Evolutionary conservation across 1,140 invertebrate species (phyloP).

Genomic region (Tyrophagus putrescentiae): DNA sequence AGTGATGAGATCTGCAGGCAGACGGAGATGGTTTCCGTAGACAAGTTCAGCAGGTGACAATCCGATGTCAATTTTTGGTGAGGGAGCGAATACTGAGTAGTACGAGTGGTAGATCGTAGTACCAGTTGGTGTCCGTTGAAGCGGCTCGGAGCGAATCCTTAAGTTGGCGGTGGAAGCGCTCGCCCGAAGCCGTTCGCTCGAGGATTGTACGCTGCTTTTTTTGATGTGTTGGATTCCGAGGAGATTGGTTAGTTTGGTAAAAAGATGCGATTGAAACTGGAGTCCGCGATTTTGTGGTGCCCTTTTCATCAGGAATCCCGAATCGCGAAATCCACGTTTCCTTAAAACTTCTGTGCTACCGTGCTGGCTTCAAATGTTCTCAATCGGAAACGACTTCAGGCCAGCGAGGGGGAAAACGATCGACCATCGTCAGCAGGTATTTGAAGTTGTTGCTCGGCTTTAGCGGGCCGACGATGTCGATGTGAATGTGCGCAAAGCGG

Average conservation of each 20-base stretch:
- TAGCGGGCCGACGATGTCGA: constrained; percentile 39
- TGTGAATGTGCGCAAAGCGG: constrained; percentile 35
- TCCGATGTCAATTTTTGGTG: constrained; percentile 29
- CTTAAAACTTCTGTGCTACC: constrained; percentile 30
- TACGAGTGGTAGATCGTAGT: constrained; percentile 31
- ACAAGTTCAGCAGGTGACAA: constrained; percentile 25
- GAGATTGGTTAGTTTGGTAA: constrained; percentile 19
- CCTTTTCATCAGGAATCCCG: constrained; percentile 29
- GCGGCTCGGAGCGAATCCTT: neutral
- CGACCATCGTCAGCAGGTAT: constrained; percentile 36
- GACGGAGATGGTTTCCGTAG: constrained; percentile 22
- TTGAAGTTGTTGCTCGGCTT: constrained; percentile 29
- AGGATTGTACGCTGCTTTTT: constrained; percentile 15
- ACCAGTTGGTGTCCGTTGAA: constrained; percentile 29
- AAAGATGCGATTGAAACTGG: constrained; percentile 32
- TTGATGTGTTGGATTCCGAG: constrained; percentile 11
- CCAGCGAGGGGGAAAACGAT: constrained; percentile 36
- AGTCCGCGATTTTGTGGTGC: constrained; percentile 35
- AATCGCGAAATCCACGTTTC: constrained; percentile 31
- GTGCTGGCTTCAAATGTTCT: constrained; percentile 33
- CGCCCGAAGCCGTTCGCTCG: neutral
- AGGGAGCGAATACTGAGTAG: constrained; percentile 29
- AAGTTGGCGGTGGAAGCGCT: constrained; percentile 24
- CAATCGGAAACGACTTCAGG: constrained; percentile 34
- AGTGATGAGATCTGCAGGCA: constrained; percentile 26